Evolutionary conservation across 1,140 invertebrate species (phyloP).

Genomic region (Drosophila miranda): DNA sequence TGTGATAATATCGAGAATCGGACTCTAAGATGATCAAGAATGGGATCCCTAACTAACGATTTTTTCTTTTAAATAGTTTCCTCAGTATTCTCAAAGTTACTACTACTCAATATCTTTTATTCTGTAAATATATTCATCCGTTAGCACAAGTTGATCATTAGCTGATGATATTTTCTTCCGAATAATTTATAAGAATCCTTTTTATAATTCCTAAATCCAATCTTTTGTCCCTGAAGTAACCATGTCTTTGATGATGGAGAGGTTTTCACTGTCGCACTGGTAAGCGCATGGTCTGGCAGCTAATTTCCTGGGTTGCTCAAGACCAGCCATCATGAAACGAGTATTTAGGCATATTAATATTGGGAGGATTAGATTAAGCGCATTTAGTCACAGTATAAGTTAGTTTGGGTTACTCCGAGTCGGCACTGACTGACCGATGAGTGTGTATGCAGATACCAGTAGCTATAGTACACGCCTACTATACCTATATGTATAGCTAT

Average conservation of each 20-base stretch:
- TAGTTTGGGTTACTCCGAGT: slow-evolving; percentile 18
- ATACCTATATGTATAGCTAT: slow-evolving; percentile 12
- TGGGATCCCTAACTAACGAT: too few relatives aligned
- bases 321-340: slow-evolving; percentile 16
- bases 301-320: slow-evolving; percentile 49
- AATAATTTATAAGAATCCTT: too few relatives aligned
- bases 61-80: too few relatives aligned
- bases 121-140: too few relatives aligned
- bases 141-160: too few relatives aligned
- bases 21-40: too few relatives aligned
- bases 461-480: slow-evolving; percentile 26
- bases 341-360: slow-evolving; percentile 27
- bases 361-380: slow-evolving; percentile 45
- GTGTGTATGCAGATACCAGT: slow-evolving; percentile 16
- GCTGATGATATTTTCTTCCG: too few relatives aligned
- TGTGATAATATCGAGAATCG: too few relatives aligned
- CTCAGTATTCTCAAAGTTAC: too few relatives aligned
- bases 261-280: slow-evolving; percentile 33
- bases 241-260: neutral
- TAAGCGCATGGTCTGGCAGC: slow-evolving; percentile 36
- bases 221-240: too few relatives aligned
- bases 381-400: slow-evolving; percentile 49
- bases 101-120: too few relatives aligned
- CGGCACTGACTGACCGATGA: slow-evolving; percentile 8
- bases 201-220: too few relatives aligned